phyloP scores from a whole-genome alignment of 2,797 vertebrate genomes.

The Pseudochromis fuscus region DNA sequence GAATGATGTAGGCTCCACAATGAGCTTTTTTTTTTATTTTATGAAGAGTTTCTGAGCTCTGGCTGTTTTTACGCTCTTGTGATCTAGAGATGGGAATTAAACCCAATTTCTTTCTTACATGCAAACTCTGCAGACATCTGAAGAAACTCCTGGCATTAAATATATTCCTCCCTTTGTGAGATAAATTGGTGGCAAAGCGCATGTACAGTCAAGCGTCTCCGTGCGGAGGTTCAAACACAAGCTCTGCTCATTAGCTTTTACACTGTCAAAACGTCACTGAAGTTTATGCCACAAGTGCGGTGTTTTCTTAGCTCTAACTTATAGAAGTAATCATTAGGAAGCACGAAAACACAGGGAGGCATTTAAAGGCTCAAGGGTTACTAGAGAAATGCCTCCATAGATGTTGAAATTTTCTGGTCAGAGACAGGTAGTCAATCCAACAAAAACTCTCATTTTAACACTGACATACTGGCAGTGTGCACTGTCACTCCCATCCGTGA shows the following conservation, averaged over 20 bases:
- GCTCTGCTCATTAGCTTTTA: conserved; percentile 51
- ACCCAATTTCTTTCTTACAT: conserved; percentile 7
- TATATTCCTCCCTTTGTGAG: conserved; percentile 15
- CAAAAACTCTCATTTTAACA: conserved; percentile 39
- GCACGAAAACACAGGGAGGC: not conserved
- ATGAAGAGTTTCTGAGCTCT: conserved; percentile 7
- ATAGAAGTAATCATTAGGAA: conserved; percentile 16
- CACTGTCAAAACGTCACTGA: conserved; percentile 42
- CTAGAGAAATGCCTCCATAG: conserved; percentile 6
- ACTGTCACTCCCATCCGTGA: conserved; percentile 48
- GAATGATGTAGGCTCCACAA: conserved; percentile 5
- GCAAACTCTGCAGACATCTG: conserved; percentile 17
- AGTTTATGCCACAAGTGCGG: conserved; percentile 2
- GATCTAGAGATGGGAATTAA: conserved; percentile 12
- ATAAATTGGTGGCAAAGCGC: conserved; percentile 26
- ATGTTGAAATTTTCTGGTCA: conserved; percentile 35
- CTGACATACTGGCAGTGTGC: conserved; percentile 33
- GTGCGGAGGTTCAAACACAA: conserved; percentile 37
- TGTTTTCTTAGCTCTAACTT: conserved; percentile 22
- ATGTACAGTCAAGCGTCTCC: conserved; percentile 4
- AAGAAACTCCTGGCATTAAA: conserved; percentile 11
- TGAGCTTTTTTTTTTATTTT: conserved; percentile 12
- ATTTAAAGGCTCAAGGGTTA: not conserved
- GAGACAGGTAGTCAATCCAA: conserved; percentile 4
- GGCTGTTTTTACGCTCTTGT: not conserved